These are phyloP conservation scores for Cephus cinctus DNA, from an alignment of 1,140 invertebrate species.

Conservation along the genomic window DNA sequence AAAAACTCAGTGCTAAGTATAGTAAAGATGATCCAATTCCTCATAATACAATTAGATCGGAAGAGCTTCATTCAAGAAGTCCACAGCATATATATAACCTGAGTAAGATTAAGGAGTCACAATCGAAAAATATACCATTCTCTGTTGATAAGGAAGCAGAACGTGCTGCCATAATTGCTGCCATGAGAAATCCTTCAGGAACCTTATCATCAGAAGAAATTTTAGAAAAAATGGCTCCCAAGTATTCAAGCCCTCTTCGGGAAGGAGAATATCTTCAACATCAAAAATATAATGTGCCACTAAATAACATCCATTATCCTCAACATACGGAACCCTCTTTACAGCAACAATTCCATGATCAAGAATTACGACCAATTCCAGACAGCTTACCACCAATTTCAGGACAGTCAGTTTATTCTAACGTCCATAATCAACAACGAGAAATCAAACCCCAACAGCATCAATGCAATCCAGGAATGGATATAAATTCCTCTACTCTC, in stretches of 20 bases:
- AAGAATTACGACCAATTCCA: too few relatives aligned
- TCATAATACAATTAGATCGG: slow-evolving; percentile 1
- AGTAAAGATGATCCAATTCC: slow-evolving; percentile 22
- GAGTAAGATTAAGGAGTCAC: background rate
- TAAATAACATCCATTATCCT: too few relatives aligned
- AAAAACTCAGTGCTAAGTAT: slow-evolving; percentile 44
- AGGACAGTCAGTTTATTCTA: too few relatives aligned
- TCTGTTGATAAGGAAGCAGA: slow-evolving; percentile 11
- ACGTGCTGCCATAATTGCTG: slow-evolving; percentile 5
- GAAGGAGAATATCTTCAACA: too few relatives aligned
- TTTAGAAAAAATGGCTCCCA: background rate
- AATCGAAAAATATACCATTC: background rate
- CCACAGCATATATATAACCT: background rate
- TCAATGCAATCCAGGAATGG: too few relatives aligned
- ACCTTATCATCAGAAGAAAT: background rate
- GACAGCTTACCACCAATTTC: too few relatives aligned
- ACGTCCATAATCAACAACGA: too few relatives aligned
- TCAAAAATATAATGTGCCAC: too few relatives aligned
- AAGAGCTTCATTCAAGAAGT: background rate
- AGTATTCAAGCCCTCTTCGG: background rate
- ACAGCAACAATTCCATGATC: too few relatives aligned
- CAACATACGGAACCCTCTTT: too few relatives aligned
- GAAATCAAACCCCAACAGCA: slow-evolving; percentile 3
- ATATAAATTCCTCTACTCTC: too few relatives aligned
- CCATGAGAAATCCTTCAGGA: slow-evolving; percentile 7